Percentiles rank a stretch among this genome's conserved stretches.
phyloP scores from a whole-genome alignment of 1,140 invertebrate species.

The Yoshiicerus persimilis region DNA sequence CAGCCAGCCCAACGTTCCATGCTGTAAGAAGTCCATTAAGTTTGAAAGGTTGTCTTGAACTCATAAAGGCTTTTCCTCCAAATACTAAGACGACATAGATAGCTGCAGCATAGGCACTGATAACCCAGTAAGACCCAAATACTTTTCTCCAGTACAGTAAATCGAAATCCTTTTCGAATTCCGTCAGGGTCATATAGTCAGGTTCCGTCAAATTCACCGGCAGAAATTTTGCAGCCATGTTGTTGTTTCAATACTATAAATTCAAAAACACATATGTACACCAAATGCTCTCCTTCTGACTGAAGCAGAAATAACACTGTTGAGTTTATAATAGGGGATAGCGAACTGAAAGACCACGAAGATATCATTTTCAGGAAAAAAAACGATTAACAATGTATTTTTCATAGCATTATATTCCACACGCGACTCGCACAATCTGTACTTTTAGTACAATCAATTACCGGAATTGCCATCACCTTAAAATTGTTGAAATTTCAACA shows the following conservation, averaged over 20 bases:
- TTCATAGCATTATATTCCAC: no score
- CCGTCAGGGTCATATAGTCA: slow-evolving; percentile 28
- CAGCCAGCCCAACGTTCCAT: slow-evolving; percentile 37
- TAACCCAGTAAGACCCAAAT: slow-evolving; percentile 30
- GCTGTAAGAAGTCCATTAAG: slow-evolving; percentile 33
- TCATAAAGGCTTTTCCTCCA: slow-evolving; percentile 31
- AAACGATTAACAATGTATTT: no score
- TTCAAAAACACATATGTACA: not conserved
- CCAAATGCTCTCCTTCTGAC: no score
- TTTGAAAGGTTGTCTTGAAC: slow-evolving; percentile 21
- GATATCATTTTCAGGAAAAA: no score
- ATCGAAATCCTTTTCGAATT: slow-evolving; percentile 34
- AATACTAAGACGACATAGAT: slow-evolving; percentile 44
- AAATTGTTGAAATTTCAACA: no score
- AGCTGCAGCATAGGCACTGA: slow-evolving; percentile 25
- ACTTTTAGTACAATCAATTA: no score
- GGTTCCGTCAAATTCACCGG: slow-evolving; percentile 8
- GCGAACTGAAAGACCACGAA: no score
- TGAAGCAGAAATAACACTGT: no score
- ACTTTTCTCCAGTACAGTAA: slow-evolving; percentile 34
- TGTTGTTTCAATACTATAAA: not conserved
- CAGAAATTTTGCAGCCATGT: slow-evolving; percentile 2
- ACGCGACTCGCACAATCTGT: no score
- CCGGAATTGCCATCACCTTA: no score
- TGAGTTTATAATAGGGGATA: no score